Base-by-base conservation (phyloP, 2,797 vertebrate species). In the Amniataba percoides region DNA sequence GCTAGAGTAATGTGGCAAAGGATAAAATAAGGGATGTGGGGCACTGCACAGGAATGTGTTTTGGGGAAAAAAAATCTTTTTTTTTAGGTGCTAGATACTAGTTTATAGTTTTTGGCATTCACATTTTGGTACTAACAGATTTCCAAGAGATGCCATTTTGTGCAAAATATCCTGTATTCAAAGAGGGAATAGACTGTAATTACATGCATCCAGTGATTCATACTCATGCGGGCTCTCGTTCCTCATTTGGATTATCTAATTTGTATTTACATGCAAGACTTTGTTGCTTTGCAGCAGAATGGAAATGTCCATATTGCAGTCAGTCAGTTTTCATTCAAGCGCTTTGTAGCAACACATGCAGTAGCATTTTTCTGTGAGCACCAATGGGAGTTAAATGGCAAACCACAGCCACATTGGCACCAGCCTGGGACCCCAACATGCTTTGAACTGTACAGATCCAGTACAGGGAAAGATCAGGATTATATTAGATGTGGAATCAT, bases 1-100 rank as follows among this genome's bases (percentile, higher is more conserved):
- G 62, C 55, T 65, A 64, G 42, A 45, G 49, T 84, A 89, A 87
- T 64, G 76, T 84, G 86, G 55, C 31, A 74, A 69, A 71, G 52
- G 43, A 81, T 57, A 71, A 55, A 40, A 81, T 57, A 39, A 34
- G 3, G 45, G 55, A 21, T 74, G 14, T 40, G 15, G 1, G 18
- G 19, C 5, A 39, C n/a, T 45, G 51, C 31, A 64, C 31, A 42
- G 13, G 13, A 65, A 51, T 15, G 27, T 31, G 27, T 31, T 31
- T 31, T 31, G 27, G 27, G 27, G 27, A 31, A 31, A 31, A 31
- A 31, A 31, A 31, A 31, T n/a, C n/a, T n/a, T n/a, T n/a, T n/a
- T n/a, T n/a, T n/a, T 72, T 36, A 19, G 6, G 66, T 34, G 9
- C n/a, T 31, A 11, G 3, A 62, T n/a, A n/a, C n/a, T n/a, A 58